Base-by-base conservation (phyloP, 2,797 vertebrate genomes). In the Lophius americanus region DNA sequence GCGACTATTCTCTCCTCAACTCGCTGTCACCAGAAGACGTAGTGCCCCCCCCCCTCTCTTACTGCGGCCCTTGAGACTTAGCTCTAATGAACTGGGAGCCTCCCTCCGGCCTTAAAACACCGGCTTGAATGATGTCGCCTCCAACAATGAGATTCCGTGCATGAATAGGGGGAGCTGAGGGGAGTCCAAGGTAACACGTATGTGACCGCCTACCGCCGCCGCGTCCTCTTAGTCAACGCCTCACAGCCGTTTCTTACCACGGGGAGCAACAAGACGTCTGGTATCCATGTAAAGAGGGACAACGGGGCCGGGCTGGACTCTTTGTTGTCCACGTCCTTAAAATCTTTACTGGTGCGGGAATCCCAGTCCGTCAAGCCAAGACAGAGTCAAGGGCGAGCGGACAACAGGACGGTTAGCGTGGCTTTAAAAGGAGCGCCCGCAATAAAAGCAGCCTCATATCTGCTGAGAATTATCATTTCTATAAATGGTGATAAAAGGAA, bases 141-240 rank as follows among this genome's bases (percentile, higher is more conserved):
- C 69, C 85, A 91, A 93, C 89, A 94, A 93, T 60, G 89, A 92
- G 89, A 95, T 94, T 95, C 93, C 91, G 57, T 61, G 88, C 86
- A 85, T 89, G 88, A 89, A 82, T 93, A 90, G 91, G 60, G 88
- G 75, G 56, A 88, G 61, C 64, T 42, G 61, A 85, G 85, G 64
- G 88, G 89, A 92, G 89, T 91, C 88, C 88, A 83, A 92, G 86
- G 88, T 89, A 89, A 91, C 88, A 85, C 60, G 72, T 54, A 85
- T 77, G 85, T 86, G 75, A 79, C 84, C 66, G 75, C 89, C 90
- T 68, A 78, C 77, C n/a, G 71, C 51, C 59, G 68, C 8, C 9
- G 77, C 47, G 75, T 84, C 86, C 79, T 84, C 86, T 91, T 75
- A 66, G 88, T 89, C 91, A 92, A 93, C 90, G 88, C 78, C 83